phyloP scores from a whole-genome alignment of 2,797 vertebrate genomes.

The Phrynocephalus forsythii region DNA sequence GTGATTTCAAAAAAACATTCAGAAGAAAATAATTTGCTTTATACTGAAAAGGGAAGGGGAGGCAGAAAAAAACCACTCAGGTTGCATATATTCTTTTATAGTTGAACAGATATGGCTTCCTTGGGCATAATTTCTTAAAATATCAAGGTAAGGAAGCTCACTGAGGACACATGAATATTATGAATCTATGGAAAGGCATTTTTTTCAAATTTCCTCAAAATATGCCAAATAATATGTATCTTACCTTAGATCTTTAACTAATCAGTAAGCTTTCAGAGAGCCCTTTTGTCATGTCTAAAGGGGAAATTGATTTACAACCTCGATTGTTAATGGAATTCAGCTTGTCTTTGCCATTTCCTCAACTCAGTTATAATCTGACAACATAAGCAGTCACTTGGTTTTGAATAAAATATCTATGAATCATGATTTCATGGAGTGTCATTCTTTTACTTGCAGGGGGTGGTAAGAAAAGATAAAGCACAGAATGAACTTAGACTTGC shows the following conservation, averaged over 20 bases:
- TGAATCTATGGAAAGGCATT: neutral
- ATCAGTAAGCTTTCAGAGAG: neutral
- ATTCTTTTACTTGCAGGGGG: neutral
- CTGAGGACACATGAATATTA: neutral
- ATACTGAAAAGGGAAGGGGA: neutral
- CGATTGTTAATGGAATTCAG: neutral
- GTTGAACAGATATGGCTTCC: neutral
- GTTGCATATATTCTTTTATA: neutral
- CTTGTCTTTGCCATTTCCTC: neutral
- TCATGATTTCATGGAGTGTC: neutral
- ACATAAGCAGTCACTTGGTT: neutral
- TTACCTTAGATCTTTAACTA: neutral
- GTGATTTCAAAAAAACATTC: neutral
- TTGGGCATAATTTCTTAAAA: neutral
- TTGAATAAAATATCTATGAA: neutral
- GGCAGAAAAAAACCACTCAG: neutral
- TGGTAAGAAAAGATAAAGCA: too few species aligned
- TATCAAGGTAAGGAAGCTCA: neutral
- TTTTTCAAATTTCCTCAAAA: neutral
- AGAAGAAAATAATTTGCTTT: neutral
- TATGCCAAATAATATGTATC: neutral
- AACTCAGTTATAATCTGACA: neutral
- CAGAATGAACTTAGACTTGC: too few species aligned
- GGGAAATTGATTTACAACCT: neutral
- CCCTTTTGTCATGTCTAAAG: neutral